These are phyloP conservation scores for Euspilapteryx auroguttella DNA, from an alignment of 2,888 invertebrate species.

Conservation along the genomic window DNA sequence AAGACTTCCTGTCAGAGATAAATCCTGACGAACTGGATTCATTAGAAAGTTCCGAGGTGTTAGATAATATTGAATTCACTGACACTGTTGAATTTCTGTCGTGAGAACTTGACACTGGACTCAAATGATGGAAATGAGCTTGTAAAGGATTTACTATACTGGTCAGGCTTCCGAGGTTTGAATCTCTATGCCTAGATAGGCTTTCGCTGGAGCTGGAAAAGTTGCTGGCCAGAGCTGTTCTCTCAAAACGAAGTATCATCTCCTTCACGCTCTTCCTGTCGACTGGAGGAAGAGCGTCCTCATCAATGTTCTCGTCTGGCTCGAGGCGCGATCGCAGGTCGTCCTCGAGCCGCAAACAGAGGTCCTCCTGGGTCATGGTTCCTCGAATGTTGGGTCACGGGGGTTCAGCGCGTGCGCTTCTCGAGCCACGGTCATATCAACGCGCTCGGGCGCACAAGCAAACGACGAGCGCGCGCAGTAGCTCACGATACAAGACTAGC, in stretches of 20 bases:
- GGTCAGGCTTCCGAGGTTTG: conserved; percentile 31
- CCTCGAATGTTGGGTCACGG: conserved; percentile 8
- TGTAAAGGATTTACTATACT: conserved; percentile 43
- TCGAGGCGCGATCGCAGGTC: conserved; percentile 29
- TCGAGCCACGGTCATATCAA: conserved; percentile 37
- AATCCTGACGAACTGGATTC: conserved; percentile 55
- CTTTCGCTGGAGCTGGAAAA: conserved; percentile 35
- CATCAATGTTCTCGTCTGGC: conserved; percentile 25
- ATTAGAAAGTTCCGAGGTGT: conserved; percentile 43
- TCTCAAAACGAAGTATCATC: conserved; percentile 49
- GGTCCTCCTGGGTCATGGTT: conserved; percentile 46
- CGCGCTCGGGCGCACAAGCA: conserved; percentile 13
- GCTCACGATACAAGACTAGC: too few species aligned
- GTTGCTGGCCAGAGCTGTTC: conserved; percentile 18
- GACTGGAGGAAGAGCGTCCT: conserved; percentile 17
- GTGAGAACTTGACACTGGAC: conserved; percentile 33
- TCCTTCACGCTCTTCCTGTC: conserved; percentile 40
- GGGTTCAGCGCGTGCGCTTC: conserved; percentile 18
- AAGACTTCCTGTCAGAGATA: conserved; percentile 42
- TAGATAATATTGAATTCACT: conserved; percentile 51
- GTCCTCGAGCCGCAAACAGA: conserved; percentile 25
- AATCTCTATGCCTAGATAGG: conserved; percentile 30
- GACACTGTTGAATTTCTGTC: conserved; percentile 49
- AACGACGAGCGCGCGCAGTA: background rate
- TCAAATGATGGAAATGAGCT: conserved; percentile 34